A percentile compares a stretch with the other conserved stretches of the same genome.
Conservation (phyloP, 2,797 vertebrate genomes). For the Parambassis ranga region DNA sequence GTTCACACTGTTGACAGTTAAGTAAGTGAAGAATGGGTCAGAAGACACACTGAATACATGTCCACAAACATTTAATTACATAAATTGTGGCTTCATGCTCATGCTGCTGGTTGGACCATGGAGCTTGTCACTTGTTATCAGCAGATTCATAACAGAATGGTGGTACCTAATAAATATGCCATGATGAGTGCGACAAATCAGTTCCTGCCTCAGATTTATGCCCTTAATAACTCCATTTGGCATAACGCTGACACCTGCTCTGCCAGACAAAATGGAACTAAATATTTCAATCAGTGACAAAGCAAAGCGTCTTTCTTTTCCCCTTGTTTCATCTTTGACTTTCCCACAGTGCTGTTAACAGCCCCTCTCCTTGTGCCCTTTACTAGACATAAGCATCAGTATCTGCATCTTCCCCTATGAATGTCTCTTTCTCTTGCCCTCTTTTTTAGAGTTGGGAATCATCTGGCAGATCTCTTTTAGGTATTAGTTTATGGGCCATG, state of each 20-base stretch:
- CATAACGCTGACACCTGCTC: conserved; percentile 72
- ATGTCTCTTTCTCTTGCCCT: conserved; percentile 60
- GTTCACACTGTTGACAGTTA: neutral
- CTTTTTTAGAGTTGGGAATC: conserved; percentile 82
- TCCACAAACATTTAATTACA: conserved; percentile 41
- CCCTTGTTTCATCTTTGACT: conserved; percentile 77
- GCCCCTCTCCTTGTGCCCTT: conserved; percentile 67
- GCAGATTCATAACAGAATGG: conserved; percentile 68
- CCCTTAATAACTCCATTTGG: conserved; percentile 74
- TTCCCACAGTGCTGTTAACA: conserved; percentile 67
- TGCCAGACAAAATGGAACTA: conserved; percentile 69
- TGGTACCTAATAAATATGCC: conserved; percentile 74
- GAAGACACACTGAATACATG: neutral
- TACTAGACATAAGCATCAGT: conserved; percentile 52
- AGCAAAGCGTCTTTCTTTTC: conserved; percentile 57
- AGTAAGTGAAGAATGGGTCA: neutral
- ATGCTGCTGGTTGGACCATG: neutral
- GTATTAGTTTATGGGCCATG: conserved; percentile 99
- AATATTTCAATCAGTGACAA: conserved; percentile 75
- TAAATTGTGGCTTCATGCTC: conserved; percentile 18
- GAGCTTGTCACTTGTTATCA: conserved; percentile 65
- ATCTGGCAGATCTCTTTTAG: conserved; percentile 89
- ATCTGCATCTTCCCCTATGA: conserved; percentile 42
- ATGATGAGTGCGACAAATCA: conserved; percentile 70
- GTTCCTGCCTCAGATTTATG: conserved; percentile 69